Evolutionary conservation across 2,113 vertebrate species (phyloP), one percentile per base, ranked within the genome.

Genomic region (Onychostoma macrolepis): DNA sequence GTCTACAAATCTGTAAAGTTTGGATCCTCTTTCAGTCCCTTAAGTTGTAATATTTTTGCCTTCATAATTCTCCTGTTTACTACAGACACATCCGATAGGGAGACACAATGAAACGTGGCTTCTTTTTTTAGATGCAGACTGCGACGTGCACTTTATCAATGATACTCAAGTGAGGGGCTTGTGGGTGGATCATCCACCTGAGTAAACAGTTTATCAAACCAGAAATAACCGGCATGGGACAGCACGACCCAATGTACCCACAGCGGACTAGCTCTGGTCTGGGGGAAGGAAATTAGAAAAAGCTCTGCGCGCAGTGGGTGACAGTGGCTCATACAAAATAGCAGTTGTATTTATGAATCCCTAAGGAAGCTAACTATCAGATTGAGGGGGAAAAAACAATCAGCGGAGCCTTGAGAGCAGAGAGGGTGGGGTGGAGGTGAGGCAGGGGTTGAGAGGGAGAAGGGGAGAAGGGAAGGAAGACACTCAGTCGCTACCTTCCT

Each of bases 401-500:
- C 89, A 85, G 91, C 45, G 87, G 65, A 91, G 90, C 56, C 81
- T 92, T 93, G 69, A 61, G 69, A 21, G 86, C 45, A 87, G 84
- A 79, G 82, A 85, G 90, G 91, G 87, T 65, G 91, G 92, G 89
- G 89, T 81, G 90, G 86, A 90, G 91, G 90, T 90, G 88, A 83
- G 82, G 50, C 58, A 36, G 71, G 76, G 77, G 48, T 78, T 9
- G 9, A 24, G 50, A 79, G 21, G 77, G 17, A n/a, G 80, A 63
- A 21, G 36, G 45, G 76, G 86, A 53, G 41, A 83, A 38, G 80
- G 86, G 91, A 92, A 92, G 90, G 89, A 91, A 92, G 89, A 90
- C 33, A 89, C 87, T 92, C 89, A 87, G 92, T 86, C 86, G 89
- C 92, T 97, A 97, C 97, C 97, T 96, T 99, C 97, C 93, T 99